These are phyloP conservation scores for Sebastes melanostomus DNA, from an alignment of 2,797 vertebrate species.

Conservation along the genomic window DNA sequence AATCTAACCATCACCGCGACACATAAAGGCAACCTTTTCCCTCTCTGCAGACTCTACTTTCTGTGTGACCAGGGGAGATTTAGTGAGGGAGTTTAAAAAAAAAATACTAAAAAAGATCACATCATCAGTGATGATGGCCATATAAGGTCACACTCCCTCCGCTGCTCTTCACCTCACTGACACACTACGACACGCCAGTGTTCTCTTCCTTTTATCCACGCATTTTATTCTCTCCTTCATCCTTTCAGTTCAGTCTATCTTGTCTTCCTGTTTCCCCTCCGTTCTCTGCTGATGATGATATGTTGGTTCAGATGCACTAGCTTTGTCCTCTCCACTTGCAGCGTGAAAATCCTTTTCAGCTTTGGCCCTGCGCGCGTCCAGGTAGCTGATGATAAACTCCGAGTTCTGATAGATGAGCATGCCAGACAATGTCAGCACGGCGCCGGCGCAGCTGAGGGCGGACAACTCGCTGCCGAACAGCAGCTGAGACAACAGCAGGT, in stretches of 20 bases:
- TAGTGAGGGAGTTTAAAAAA: conserved; percentile 42
- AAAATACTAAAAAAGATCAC: background rate
- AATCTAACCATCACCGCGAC: conserved; percentile 4
- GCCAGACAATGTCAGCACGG: conserved; percentile 87
- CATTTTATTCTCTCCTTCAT: conserved; percentile 13
- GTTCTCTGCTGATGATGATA: conserved; percentile 42
- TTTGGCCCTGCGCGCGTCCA: conserved; percentile 74
- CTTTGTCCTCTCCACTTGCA: background rate
- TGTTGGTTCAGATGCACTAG: conserved; percentile 5
- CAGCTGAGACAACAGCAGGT: conserved; percentile 90
- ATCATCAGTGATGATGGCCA: conserved; percentile 16
- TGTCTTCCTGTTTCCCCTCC: conserved; percentile 51
- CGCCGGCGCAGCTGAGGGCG: conserved; percentile 89
- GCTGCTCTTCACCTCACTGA: background rate
- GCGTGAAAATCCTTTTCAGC: conserved; percentile 21
- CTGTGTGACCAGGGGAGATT: conserved; percentile 44
- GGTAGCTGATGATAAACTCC: conserved; percentile 80
- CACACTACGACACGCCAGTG: background rate
- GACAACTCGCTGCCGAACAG: conserved; percentile 91
- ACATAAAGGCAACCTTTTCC: conserved; percentile 48
- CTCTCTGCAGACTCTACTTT: conserved; percentile 21
- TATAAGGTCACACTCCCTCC: conserved; percentile 28
- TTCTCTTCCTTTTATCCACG: background rate
- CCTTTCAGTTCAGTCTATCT: conserved; percentile 66
- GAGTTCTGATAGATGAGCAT: conserved; percentile 96